Evolutionary conservation across 2,113 vertebrate species (phyloP), one percentile per base, ranked within the genome.

Genomic region (Bucco capensis): DNA sequence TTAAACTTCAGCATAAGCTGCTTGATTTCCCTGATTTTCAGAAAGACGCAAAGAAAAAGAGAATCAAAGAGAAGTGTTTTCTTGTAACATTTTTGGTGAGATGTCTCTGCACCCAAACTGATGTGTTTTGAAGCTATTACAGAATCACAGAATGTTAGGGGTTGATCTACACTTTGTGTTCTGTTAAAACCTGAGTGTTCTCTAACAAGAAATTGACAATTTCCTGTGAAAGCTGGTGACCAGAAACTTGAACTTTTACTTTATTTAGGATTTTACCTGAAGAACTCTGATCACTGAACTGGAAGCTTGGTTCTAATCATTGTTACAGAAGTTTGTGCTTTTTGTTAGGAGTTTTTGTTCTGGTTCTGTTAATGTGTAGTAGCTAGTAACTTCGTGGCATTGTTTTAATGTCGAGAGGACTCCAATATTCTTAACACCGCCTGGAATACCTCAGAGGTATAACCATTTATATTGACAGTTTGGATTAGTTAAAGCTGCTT

Each of bases 91-190:
- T 64, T 91, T 72, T 83, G 30, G 14, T 61, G 66, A 53, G 27
- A 5, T 62, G 70, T 81, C 17, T 91, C 28, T 80, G 42, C 40
- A 60, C 74, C 95, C 81, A 83, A 35, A 14, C 81, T 92, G 84
- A 86, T 33, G 5, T 67, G 6, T 79, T 93, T 95, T 94, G 44
- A 76, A 88, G n/a, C 40, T 76, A n/a, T 91, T 75, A n/a, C n/a
- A n/a, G n/a, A n/a, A n/a, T n/a, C n/a, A n/a, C n/a, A n/a, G n/a
- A n/a, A n/a, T n/a, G n/a, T n/a, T n/a, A n/a, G n/a, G n/a, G n/a
- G n/a, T n/a, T n/a, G 73, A 49, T 42, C 46, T 71, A 23, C 5
- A 27, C 4, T 60, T 92, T 86, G 3, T 10, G 44, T 62, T 94
- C 50, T 71, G 12, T 89, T 83, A 85, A 85, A 88, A 65, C 13